Evolutionary conservation across 2,888 invertebrate genomes (phyloP), one percentile per base, ranked within the genome.

Genomic region (Drosophila sordidula): DNA sequence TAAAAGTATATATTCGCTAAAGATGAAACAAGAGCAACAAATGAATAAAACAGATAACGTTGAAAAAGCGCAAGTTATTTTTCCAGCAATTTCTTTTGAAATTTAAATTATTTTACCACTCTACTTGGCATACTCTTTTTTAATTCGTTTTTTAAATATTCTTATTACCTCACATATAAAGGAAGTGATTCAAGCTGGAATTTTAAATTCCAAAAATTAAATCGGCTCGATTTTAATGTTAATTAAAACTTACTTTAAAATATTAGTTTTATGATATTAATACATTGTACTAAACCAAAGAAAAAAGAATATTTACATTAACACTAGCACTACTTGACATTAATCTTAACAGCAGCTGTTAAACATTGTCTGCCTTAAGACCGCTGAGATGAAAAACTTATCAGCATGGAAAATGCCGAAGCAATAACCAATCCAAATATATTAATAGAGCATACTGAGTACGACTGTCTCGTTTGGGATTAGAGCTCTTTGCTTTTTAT

Each of bases 41-140:
- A 50, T 14, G 38, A 38, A 25, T 25, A 41, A 50, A 46, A 26
- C 46, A 12, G 39, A 38, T 22, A 36, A 11, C 16, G 34, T n/a
- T 45, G 11, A 75, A 74, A 78, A 82, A 78, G 63, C 63, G 76
- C 82, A 81, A 78, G 79, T 81, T 61, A 66, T 54, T 45, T 57
- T 74, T 68, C 71, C 67, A 70, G 70, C 44, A 56, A 42, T 63
- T 73, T 73, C 70, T 38, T 14, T 38, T 9, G 14, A 6, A 59
- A 51, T 46, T 41, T 50, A 41, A 25, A 26, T 39, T 25, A 3
- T 9, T 29, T 11, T n/a, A 4, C 18, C 52, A 18, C 12, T 41
- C 18, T 6, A 49, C 3, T n/a, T 6, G 16, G 18, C 29, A 51
- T 16, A 29, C n/a, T n/a, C 16, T 41, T 16, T 29, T 29, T 29